Conservation (phyloP, 64 coral and sea anemone species). For the Actinia equina region DNA sequence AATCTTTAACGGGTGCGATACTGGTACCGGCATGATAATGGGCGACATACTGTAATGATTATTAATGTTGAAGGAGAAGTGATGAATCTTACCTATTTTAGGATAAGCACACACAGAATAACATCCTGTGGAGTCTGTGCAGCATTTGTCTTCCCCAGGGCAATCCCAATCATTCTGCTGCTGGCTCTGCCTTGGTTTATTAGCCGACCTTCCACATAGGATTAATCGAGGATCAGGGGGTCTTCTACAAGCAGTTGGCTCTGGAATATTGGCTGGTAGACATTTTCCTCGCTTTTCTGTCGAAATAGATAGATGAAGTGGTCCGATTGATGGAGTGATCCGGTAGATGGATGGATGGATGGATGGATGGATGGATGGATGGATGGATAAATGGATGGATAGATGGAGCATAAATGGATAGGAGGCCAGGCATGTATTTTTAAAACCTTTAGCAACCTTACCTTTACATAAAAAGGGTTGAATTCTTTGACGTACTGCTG, state of each 20-base stretch:
- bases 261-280: background rate
- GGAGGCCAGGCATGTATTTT: no score
- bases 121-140: background rate
- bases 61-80: no score
- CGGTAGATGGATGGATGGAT: no score
- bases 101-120: background rate
- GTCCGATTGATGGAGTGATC: no score
- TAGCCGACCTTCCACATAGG: background rate
- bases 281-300: background rate
- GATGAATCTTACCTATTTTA: background rate
- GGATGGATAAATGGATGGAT: no score
- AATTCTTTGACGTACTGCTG: conserved; percentile 3
- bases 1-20: no score
- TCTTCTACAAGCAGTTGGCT: background rate
- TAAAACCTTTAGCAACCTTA: conserved; percentile 24
- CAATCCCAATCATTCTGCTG: conserved; percentile 28
- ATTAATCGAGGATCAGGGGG: background rate
- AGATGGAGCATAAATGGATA: no score
- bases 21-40: no score
- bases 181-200: background rate
- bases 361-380: no score
- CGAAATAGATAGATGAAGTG: no score
- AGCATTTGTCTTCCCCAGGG: conserved; percentile 23
- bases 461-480: conserved; percentile 44
- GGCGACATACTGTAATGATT: no score